phyloP scores from a whole-genome alignment of 2,797 vertebrate genomes.

The Micromesistius poutassou region DNA sequence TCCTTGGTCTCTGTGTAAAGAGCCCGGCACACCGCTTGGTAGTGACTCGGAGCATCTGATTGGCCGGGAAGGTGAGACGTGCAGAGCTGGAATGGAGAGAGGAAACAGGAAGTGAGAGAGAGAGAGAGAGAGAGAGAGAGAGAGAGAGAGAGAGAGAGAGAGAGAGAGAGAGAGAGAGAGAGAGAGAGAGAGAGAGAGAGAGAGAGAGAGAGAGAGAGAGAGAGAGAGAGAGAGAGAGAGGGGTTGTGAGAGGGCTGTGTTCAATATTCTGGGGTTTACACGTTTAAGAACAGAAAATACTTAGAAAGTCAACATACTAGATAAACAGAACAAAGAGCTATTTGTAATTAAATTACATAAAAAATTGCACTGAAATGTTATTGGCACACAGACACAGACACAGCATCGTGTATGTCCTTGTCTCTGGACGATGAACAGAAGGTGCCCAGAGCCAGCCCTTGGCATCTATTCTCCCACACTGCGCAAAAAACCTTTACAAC shows the following conservation, averaged over 20 bases:
- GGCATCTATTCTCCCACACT: slow-evolving; percentile 18
- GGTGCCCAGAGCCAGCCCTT: slow-evolving; percentile 28
- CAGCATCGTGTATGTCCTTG: slow-evolving; percentile 7
- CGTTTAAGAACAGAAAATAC: neutral
- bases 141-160: slow-evolving; percentile 3
- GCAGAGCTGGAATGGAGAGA: slow-evolving; percentile 77
- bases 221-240: no score
- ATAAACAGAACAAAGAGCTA: neutral
- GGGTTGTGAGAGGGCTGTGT: neutral
- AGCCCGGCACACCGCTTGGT: slow-evolving; percentile 95
- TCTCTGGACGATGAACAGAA: slow-evolving; percentile 30
- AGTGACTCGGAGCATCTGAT: slow-evolving; percentile 86
- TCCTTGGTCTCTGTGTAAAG: slow-evolving; percentile 94
- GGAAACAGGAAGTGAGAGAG: neutral
- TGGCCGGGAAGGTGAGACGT: slow-evolving; percentile 83
- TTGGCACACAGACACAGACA: neutral
- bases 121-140: slow-evolving; percentile 5
- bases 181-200: neutral
- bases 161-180: neutral
- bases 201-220: neutral
- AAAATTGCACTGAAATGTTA: neutral
- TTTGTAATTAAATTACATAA: neutral
- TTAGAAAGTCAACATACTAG: neutral
- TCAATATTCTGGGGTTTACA: neutral
- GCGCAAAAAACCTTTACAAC: neutral